These are phyloP conservation scores for Cyrtonyx montezumae DNA, from an alignment of 2,113 vertebrate genomes.

Conservation along the genomic window DNA sequence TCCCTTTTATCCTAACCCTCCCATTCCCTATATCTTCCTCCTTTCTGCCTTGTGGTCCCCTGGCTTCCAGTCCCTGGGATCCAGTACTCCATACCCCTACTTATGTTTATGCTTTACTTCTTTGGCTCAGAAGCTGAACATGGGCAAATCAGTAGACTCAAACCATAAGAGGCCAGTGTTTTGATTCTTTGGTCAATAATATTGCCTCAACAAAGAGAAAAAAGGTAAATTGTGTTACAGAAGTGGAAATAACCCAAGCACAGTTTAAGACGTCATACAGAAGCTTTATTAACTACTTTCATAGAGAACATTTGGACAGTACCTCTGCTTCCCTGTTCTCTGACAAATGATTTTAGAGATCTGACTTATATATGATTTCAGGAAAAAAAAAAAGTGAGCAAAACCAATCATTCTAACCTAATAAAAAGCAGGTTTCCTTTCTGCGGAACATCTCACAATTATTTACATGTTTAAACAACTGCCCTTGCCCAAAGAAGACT, in stretches of 20 bases:
- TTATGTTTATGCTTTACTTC: background rate
- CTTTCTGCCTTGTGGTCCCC: background rate
- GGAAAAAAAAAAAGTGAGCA: background rate
- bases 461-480: background rate
- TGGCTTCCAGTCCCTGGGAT: background rate
- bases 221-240: background rate
- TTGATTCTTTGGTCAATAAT: background rate
- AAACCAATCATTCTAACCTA: background rate
- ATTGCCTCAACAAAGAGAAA: background rate
- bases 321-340: background rate
- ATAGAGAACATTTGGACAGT: background rate
- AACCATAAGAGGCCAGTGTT: background rate
- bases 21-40: background rate
- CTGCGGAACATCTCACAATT: background rate
- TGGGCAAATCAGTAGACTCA: background rate
- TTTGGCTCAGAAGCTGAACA: background rate
- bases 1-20: background rate
- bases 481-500: background rate
- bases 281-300: background rate
- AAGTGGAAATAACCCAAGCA: background rate
- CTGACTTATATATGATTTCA: background rate
- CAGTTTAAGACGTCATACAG: background rate
- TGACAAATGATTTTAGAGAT: background rate
- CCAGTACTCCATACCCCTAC: background rate
- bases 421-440: background rate